Evolutionary conservation across 2,888 invertebrate species (phyloP), one percentile per base, ranked within the genome.

Genomic region (Stratiomys singularior): DNA sequence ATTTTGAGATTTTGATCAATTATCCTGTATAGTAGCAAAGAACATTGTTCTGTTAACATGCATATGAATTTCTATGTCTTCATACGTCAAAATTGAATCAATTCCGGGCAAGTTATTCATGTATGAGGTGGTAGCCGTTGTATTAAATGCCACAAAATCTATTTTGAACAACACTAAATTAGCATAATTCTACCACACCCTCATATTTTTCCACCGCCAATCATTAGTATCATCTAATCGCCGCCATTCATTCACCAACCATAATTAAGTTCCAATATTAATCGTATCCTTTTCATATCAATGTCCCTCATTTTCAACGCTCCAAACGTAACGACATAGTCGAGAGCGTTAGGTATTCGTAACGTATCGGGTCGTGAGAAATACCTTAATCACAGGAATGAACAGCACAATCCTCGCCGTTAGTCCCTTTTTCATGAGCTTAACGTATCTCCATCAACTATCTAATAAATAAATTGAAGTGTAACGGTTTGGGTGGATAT

Each of bases 381-480:
- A 27, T 77, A 77, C 77, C 77, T 77, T 77, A 77, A 77, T 77
- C 77, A 69, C 66, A 21, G 30, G 44, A 56, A 77, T 66, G 28
- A 46, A 64, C 47, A 46, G 25, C n/a, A 13, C 25, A 47, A 69
- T 69, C 25, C 27, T 58, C 13, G 9, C n/a, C 46, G 11, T 69
- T 27, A 47, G 21, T 30, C 69, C 69, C 69, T 23, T 13, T 69
- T 25, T 69, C 25, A 44, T 25, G 46, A 69, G 47, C 69, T 69
- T 46, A 66, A 66, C 37, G 66, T 37, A 66, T 66, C 69, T 60
- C 18, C 52, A n/a, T 15, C 52, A 18, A 46, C 44, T 56, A 56
- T 77, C 66, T 67, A 69, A 56, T 56, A 77, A 77, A 77, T 77
- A 69, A 69, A 77, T 69, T 77, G 69, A 77, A 77, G 77, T 69